Evolutionary conservation across 2,888 invertebrate genomes (phyloP), one percentile per base, ranked within the genome.

Genomic region (Cylindroiulus punctatus): DNA sequence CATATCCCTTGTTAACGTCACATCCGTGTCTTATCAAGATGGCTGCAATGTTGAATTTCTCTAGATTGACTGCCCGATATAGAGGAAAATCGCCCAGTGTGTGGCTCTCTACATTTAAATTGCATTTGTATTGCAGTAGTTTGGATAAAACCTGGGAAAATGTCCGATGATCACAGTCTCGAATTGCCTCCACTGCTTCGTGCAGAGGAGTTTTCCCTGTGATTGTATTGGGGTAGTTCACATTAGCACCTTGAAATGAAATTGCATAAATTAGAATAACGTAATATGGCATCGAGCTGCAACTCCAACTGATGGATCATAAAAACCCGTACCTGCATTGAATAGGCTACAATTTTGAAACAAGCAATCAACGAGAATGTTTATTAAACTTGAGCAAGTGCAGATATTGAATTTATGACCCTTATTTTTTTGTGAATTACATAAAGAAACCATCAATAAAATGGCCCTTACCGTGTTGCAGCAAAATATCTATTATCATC

Each of bases 1-100:
- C 91, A 89, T 93, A 93, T 88, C 92, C 92, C 2, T 92, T 90
- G 89, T 94, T 94, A 0, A 94, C 93, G 89, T 94, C 93, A 14
- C 93, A 93, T 47, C 94, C 94, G 88, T 94, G 92, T 86, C 93
- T 92, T 85, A 94, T 92, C 14, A 94, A 91, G 81, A 92, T 91
- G 2, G 94, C 93, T 17, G 93, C 93, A 86, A 91, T 89, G 90
- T 89, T 87, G 81, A 91, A 92, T 92, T 91, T 92, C 87, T 92
- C 91, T 87, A 92, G 89, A 84, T 93, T 89, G 30, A 93, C 89
- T 14, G 93, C 93, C 88, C 93, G 91, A 88, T 92, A 93, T 7
- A 93, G 89, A 10, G 93, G 92, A 0, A 93, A 93, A 86, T 93
- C 93, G 5, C 93, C 92, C 42, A 88, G 88, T 19, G 89, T 89